phyloP scores from a whole-genome alignment of 2,113 vertebrate species.

The Hydrolagus affinis region DNA sequence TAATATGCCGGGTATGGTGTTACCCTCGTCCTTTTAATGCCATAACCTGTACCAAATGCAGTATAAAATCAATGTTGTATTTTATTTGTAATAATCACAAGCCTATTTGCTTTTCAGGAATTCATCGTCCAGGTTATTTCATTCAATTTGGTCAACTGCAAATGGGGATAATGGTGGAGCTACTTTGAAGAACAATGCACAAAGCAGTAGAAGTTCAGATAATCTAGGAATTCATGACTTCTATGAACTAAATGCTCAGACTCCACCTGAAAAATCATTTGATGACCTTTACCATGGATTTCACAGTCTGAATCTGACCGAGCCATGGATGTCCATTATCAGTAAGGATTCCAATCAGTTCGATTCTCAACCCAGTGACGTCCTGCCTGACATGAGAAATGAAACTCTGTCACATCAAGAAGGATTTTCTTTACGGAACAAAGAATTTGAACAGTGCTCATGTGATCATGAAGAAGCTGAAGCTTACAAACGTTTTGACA shows the following conservation, averaged over 20 bases:
- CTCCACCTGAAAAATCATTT: conserved; percentile 34
- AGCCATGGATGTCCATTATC: conserved; percentile 42
- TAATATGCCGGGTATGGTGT: too few species aligned
- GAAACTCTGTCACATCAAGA: conserved; percentile 13
- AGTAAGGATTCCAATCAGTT: conserved; percentile 30
- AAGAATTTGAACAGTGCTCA: conserved; percentile 26
- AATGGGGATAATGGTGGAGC: conserved; percentile 31
- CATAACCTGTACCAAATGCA: background rate
- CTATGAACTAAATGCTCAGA: conserved; percentile 36
- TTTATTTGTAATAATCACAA: background rate
- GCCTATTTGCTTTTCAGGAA: conserved; percentile 42
- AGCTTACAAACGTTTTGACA: conserved; percentile 18
- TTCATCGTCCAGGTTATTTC: conserved; percentile 49
- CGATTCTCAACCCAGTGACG: conserved; percentile 22
- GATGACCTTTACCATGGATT: conserved; percentile 43
- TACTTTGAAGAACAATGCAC: conserved; percentile 34
- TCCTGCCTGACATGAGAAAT: conserved; percentile 19
- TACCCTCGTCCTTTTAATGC: background rate
- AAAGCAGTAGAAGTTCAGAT: conserved; percentile 37
- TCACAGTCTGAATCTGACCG: conserved; percentile 43
- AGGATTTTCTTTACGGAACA: conserved; percentile 16
- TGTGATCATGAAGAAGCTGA: background rate
- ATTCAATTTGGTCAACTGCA: conserved; percentile 43
- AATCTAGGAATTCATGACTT: conserved; percentile 14
- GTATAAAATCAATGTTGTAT: background rate